phyloP scores from a whole-genome alignment of 2,888 invertebrate genomes.

The Drosophila sordidapex region DNA sequence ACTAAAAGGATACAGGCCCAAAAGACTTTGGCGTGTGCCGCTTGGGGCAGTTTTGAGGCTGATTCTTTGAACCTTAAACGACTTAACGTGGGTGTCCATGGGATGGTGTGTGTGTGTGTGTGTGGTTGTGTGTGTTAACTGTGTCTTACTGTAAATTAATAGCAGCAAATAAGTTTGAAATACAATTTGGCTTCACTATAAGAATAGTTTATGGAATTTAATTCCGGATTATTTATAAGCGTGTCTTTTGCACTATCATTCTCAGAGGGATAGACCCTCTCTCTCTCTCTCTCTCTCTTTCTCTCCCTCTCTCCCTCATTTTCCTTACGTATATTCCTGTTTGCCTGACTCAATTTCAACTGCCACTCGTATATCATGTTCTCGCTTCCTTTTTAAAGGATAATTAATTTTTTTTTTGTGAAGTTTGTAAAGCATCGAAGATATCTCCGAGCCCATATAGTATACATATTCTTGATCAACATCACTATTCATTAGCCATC shows the following conservation, averaged over 20 bases:
- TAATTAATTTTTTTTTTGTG: background rate
- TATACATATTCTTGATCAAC: background rate
- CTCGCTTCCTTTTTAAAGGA: background rate
- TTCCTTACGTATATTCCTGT: background rate
- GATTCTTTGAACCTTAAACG: background rate
- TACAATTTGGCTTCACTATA: background rate
- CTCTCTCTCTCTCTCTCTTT: background rate
- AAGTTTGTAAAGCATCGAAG: background rate
- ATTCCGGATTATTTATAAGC: background rate
- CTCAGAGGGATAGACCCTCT: no score
- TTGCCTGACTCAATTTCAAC: background rate
- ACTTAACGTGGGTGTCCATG: background rate
- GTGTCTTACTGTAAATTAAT: background rate
- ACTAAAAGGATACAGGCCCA: background rate
- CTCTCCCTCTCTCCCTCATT: background rate
- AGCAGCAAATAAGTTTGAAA: background rate
- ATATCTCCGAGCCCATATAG: background rate
- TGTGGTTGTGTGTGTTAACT: background rate
- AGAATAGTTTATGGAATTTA: background rate
- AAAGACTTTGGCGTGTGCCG: slow-evolving; percentile 23
- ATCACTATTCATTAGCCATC: background rate
- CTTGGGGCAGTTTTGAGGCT: background rate
- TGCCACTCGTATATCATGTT: background rate
- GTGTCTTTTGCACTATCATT: background rate
- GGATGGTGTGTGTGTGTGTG: background rate